phyloP scores from a whole-genome alignment of 2,113 vertebrate species.

The Heteronetta atricapilla region DNA sequence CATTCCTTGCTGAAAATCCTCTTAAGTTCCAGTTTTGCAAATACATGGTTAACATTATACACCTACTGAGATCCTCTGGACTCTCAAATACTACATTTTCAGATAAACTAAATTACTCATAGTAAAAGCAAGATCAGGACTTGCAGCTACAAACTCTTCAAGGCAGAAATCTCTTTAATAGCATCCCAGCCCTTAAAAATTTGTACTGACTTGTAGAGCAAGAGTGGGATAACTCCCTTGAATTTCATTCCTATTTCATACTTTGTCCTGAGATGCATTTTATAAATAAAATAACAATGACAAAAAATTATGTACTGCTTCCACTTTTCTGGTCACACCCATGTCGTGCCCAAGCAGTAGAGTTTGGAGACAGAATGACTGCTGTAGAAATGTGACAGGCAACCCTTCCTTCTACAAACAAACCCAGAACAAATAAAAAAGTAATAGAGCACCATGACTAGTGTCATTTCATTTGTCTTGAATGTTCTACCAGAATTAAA shows the following conservation, averaged over 20 bases:
- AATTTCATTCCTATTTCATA: not conserved
- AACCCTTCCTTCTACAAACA: not conserved
- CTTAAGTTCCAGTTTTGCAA: not conserved
- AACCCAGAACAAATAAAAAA: not conserved
- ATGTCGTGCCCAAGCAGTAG: not conserved
- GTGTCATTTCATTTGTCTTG: not conserved
- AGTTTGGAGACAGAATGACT: not conserved
- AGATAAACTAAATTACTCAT: not conserved
- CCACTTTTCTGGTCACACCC: not conserved
- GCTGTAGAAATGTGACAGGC: not conserved
- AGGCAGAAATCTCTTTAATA: not conserved
- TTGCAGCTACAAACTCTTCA: not conserved
- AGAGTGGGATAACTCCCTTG: not conserved
- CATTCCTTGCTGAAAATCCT: not conserved
- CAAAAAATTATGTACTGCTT: not conserved
- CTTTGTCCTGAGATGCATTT: not conserved
- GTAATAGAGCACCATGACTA: not conserved
- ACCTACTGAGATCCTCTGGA: not conserved
- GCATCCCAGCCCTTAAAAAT: not conserved
- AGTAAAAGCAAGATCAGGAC: not conserved
- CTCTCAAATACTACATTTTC: not conserved
- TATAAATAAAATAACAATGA: not conserved
- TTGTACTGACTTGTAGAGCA: not conserved
- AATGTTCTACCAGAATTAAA: not conserved
- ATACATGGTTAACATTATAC: not conserved